Conservation (phyloP, 2,888 invertebrate genomes). For the Metopia argyrocephala region DNA sequence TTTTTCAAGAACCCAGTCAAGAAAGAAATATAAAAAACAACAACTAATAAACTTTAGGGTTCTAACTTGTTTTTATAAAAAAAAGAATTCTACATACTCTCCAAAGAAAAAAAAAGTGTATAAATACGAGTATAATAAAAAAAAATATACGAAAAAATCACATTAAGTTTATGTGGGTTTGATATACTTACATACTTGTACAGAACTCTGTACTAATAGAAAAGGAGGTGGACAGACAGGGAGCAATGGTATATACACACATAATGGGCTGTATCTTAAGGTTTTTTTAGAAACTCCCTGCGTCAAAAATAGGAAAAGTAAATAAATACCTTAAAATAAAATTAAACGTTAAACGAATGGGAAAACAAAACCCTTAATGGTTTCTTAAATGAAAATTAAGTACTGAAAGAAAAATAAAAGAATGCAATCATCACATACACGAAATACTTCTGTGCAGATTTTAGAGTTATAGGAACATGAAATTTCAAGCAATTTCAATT, state of each 20-base stretch:
- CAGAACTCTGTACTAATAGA: neutral
- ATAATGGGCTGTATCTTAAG: conserved; percentile 1
- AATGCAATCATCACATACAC: neutral
- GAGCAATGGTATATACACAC: neutral
- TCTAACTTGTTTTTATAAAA: neutral
- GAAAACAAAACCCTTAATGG: conserved; percentile 20
- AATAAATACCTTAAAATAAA: neutral
- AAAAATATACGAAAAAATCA: neutral
- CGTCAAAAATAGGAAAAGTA: neutral
- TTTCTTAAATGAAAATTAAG: conserved; percentile 8
- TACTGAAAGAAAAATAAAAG: neutral
- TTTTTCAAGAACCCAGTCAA: neutral
- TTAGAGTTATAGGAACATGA: too few relatives aligned
- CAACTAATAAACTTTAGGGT: conserved; percentile 19
- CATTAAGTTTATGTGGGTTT: too few relatives aligned
- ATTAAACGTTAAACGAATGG: conserved; percentile 6
- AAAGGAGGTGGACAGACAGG: neutral
- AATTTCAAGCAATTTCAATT: too few relatives aligned
- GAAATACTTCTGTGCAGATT: too few relatives aligned
- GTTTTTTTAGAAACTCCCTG: conserved; percentile 40
- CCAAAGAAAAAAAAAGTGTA: neutral
- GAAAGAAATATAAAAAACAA: neutral
- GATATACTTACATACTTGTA: too few relatives aligned
- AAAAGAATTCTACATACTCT: neutral
- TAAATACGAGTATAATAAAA: neutral